These are phyloP conservation scores for Lithobates pipiens DNA, from an alignment of 2,797 vertebrate species.

Conservation along the genomic window DNA sequence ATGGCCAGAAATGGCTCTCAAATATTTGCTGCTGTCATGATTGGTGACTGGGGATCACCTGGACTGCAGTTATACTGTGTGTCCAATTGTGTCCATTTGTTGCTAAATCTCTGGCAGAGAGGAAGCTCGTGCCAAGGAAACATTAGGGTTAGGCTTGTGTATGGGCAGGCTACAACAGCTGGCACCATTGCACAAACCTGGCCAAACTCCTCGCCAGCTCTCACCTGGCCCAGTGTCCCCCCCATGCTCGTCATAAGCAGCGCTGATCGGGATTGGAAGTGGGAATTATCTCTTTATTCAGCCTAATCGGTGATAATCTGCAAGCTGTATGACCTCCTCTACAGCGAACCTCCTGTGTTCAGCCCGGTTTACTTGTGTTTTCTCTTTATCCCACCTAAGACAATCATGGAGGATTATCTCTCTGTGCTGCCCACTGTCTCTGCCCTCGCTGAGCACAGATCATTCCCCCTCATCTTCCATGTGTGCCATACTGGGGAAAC, in stretches of 20 bases:
- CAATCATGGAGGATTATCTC: conserved; percentile 46
- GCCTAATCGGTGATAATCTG: conserved; percentile 44
- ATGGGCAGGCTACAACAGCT: not conserved
- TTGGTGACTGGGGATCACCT: too few relatives aligned
- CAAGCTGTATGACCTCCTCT: not conserved
- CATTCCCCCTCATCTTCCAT: not conserved
- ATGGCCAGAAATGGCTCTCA: too few relatives aligned
- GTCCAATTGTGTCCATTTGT: not conserved
- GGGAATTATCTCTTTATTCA: conserved; percentile 27
- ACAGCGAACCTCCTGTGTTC: not conserved
- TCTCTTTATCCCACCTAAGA: conserved; percentile 28
- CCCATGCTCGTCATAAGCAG: not conserved
- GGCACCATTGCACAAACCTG: not conserved
- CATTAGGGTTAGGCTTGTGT: not conserved
- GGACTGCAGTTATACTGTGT: too few relatives aligned
- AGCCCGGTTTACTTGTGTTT: conserved; percentile 15
- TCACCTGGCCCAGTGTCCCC: not conserved
- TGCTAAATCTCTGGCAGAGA: not conserved
- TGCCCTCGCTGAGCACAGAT: not conserved
- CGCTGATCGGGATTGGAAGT: conserved; percentile 19
- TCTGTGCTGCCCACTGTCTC: not conserved
- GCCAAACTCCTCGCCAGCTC: not conserved
- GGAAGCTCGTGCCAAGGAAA: not conserved
- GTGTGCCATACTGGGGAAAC: too few relatives aligned
- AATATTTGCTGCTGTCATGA: too few relatives aligned